Evolutionary conservation across 2,888 invertebrate species (phyloP), one percentile per base, ranked within the genome.

Genomic region (Elysia crispata): DNA sequence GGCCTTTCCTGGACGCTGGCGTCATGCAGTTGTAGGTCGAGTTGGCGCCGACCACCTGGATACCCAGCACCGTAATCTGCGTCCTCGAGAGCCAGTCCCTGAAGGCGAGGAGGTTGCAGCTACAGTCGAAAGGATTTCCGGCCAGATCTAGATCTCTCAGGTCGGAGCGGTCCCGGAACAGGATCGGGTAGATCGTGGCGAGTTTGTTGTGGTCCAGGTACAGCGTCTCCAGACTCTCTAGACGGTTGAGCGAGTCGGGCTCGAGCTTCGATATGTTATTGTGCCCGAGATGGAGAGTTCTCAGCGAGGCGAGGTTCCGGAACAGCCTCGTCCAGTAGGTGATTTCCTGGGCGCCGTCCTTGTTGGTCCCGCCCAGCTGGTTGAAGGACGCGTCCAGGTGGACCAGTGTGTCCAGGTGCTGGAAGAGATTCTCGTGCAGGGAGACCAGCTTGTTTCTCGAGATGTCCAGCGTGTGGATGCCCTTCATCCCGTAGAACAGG

Each of bases 61-160:
- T 30, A 5, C 77, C 78, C 15, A 30, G 25, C 20, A 83, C 23
- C 41, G 41, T 23, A 11, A 77, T 70, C 49, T 72, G 69, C 25
- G 85, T 81, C 28, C 77, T 81, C 8, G 75, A 62, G 15, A 87
- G 25, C 91, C 91, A 91, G 72, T 86, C 82, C 31, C 86, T 83
- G 69, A 91, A 84, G 6, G 84, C 86, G 8, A 89, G 66, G 69
- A 88, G 81, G 28, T 86, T 85, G 83, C 91, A 91, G 25, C 85
- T 85, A 80, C 91, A 91, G 50, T 84, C 67, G 77, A 89, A 89
- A 8, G 88, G 88, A 79, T 90, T 91, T 54, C 82, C 75, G 8
- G 89, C 86, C 64, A 90, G 83, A 69, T 89, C 88, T 5, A 91
- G 80, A 33, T 75, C 67, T 67, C 87, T 76, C 20, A 91, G 77